Base-by-base conservation (phyloP, 2,797 vertebrate genomes). In the Zenarchopterus dispar region DNA sequence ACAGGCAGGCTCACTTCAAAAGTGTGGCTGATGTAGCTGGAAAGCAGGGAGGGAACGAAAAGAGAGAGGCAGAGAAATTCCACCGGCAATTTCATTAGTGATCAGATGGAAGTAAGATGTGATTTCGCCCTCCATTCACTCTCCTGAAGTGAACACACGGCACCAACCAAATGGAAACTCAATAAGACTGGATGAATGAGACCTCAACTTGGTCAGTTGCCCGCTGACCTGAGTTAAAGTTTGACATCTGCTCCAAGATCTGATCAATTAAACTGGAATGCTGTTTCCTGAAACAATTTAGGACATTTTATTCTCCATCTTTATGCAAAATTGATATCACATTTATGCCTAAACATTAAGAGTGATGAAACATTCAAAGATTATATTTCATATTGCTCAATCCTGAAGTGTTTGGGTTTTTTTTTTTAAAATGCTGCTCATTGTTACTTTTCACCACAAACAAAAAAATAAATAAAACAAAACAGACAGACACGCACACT, bases 11-110 rank as follows among this genome's bases (percentile, higher is more conserved):
- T 75, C 77, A 56, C 82, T 68, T 85, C 82, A 80, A 84, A 84
- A 71, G 63, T 89, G 81, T 63, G 76, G 77, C 81, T 72, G 77
- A 79, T 67, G 67, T 60, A 56, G 80, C 77, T 69, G 64, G 26
- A 45, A 51, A 62, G 41, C 6, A 45, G 41, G 41, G 75, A 63
- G 58, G 62, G 54, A 45, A 48, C 47, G 75, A 58, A 55, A 67
- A 77, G 17, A 60, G 17, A 60, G 67, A 11, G 65, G 45, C 42
- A 73, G 45, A 83, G 70, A 87, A 82, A 85, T 73, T 85, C 89
- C 88, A 86, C 88, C 60, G 24, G 84, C 63, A 89, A 90, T 94
- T 92, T 92, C 87, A 92, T 92, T 93, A 90, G 76, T 51, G 84
- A 79, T 77, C 77, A 85, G 69, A 87, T 80, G 82, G 86, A 84